These are phyloP conservation scores for Parambassis ranga DNA, from an alignment of 2,797 vertebrate species.

Conservation along the genomic window DNA sequence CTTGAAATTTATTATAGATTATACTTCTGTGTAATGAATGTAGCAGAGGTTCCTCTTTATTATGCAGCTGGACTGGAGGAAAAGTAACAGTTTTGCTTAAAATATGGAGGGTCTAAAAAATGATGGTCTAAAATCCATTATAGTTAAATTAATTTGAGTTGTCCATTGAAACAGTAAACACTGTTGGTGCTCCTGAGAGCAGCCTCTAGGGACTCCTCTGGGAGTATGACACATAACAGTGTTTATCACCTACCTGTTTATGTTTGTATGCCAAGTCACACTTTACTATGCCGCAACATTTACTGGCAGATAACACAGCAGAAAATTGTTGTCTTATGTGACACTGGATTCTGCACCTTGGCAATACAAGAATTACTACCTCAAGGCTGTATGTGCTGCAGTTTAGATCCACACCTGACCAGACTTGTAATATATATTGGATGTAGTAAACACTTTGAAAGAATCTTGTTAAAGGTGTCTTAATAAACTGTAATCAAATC, in stretches of 20 bases:
- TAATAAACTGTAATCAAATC: too few species aligned
- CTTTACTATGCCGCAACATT: constrained; percentile 1
- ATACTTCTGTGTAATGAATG: neutral
- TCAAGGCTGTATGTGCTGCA: too few species aligned
- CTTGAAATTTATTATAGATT: constrained; percentile 13
- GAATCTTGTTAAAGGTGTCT: too few species aligned
- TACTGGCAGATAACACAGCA: neutral
- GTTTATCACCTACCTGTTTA: constrained; percentile 21
- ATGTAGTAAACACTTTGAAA: too few species aligned
- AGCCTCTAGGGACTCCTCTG: constrained; percentile 7
- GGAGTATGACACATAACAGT: too few species aligned
- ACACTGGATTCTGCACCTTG: too few species aligned
- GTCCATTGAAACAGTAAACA: constrained; percentile 48
- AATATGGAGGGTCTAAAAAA: neutral
- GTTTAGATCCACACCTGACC: too few species aligned
- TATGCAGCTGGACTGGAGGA: neutral
- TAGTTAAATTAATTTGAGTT: too few species aligned
- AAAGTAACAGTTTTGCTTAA: neutral
- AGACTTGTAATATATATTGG: too few species aligned
- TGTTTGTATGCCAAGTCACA: constrained; percentile 21
- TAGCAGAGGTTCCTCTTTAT: neutral
- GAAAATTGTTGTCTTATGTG: too few species aligned
- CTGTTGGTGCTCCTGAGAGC: constrained; percentile 15
- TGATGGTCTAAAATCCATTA: too few species aligned
- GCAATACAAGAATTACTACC: too few species aligned